Conservation (phyloP, 2,113 vertebrate genomes). For the Crotalus horridus region DNA sequence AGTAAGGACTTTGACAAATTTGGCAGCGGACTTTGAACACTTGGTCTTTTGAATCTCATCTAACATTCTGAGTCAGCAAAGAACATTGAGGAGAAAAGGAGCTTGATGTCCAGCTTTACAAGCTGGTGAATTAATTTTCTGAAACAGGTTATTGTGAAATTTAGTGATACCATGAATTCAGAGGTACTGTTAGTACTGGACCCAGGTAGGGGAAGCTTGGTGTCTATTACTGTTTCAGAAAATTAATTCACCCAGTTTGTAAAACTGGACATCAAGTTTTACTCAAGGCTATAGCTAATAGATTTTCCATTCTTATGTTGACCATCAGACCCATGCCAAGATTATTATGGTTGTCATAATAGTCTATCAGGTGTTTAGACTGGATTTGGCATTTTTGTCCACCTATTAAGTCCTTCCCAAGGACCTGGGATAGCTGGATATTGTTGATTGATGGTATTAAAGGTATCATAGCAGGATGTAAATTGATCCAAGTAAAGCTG, state of each 20-base stretch:
- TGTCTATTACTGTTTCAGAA: not conserved
- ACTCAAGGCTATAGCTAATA: not conserved
- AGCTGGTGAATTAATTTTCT: not conserved
- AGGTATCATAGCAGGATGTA: not conserved
- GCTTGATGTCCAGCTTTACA: not conserved
- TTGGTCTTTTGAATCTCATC: not conserved
- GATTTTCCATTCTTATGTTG: not conserved
- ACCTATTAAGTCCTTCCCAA: not conserved
- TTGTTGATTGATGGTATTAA: not conserved
- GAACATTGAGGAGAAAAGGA: too few species aligned
- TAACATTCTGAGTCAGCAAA: not conserved
- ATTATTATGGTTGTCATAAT: not conserved
- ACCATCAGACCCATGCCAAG: not conserved
- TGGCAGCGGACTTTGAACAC: not conserved
- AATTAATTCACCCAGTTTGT: too few species aligned
- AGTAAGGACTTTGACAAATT: not conserved
- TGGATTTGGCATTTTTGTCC: not conserved
- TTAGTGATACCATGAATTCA: not conserved
- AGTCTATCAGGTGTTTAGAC: not conserved
- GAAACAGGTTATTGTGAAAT: not conserved
- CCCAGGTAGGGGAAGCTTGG: not conserved
- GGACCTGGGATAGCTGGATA: not conserved
- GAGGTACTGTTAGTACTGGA: not conserved
- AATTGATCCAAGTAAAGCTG: not conserved
- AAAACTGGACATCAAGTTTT: too few species aligned